Evolutionary conservation across 2,113 vertebrate genomes (phyloP), one percentile per base, ranked within the genome.

Genomic region (Andinoacara biseriatus): DNA sequence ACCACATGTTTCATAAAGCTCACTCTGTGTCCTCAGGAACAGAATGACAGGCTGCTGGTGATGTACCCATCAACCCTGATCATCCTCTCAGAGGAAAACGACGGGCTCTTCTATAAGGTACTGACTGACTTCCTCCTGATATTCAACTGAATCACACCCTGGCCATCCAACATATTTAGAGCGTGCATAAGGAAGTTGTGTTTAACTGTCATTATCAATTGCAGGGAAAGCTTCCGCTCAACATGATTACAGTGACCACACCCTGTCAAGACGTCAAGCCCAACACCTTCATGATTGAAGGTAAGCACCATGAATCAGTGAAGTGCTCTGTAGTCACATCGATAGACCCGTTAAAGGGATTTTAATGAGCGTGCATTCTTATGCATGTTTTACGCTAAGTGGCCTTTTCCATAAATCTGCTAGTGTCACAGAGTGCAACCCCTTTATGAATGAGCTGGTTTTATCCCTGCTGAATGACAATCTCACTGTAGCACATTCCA

Each of bases 191-290:
- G 26, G 11, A 2, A 63, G n/a, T 26, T 86, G 76, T 60, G 20
- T 78, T 88, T 81, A 81, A 58, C 3, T 33, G 24, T 38, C 20
- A 62, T 58, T 81, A n/a, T n/a, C 84, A 35, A 93, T 93, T 49
- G 2, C 95, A 99, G 98, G 98, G 98, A 1, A 98, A 99, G 93
- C 97, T 99, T 87, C 96, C 97, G 0, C 96, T 99, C 82, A 98
- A 97, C 31, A 96, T 97, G 88, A 91, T 99, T 63, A 96, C 94
- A 14, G 95, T 99, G 89, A 96, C 96, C 24, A 96, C 97, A 52
- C 97, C 97, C 67, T 97, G 97, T 89, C 96, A 97, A 0, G 96
- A 97, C 22, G 96, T 97, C 72, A 96, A 96, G 89, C 96, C 94
- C 52, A 96, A 96, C 88, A 97, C 98, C 2, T 99, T 99, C 85